A percentile compares a stretch with the other conserved stretches of the same genome.
Evolutionary conservation across 2,797 vertebrate species (phyloP).

Genomic region (Brachyalestes nurse): DNA sequence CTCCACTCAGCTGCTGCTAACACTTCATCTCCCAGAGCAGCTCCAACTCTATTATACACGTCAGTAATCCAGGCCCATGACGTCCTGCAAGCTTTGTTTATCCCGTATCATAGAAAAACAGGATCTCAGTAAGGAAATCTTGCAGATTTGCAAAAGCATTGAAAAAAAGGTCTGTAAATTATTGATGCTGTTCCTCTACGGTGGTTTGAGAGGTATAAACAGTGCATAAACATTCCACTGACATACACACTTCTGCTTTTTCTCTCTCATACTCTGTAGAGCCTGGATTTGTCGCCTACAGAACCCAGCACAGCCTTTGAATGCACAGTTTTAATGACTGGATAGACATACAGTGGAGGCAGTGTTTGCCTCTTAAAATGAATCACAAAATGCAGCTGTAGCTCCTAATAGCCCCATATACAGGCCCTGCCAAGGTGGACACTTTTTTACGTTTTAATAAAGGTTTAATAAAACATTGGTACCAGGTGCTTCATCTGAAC

Average conservation of each 20-base stretch:
- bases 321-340: neutral
- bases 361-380: constrained; percentile 27
- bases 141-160: neutral
- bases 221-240: neutral
- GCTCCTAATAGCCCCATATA: neutral
- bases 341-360: neutral
- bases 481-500: constrained; percentile 10
- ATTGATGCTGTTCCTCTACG: constrained; percentile 5
- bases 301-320: neutral
- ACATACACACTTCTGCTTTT: neutral
- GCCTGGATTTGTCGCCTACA: neutral
- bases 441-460: constrained; percentile 2
- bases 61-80: neutral
- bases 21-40: constrained; percentile 1
- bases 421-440: neutral
- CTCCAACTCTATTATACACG: neutral
- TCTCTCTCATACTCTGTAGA: neutral
- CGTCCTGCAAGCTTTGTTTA: constrained; percentile 3
- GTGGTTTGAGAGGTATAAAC: neutral
- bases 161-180: constrained; percentile 15
- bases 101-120: constrained; percentile 1
- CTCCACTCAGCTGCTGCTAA: constrained; percentile 11
- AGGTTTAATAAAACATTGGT: constrained; percentile 6
- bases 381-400: constrained; percentile 8
- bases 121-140: constrained; percentile 2